Conservation (phyloP, 1,140 invertebrate species). For the Bombus huntii region DNA sequence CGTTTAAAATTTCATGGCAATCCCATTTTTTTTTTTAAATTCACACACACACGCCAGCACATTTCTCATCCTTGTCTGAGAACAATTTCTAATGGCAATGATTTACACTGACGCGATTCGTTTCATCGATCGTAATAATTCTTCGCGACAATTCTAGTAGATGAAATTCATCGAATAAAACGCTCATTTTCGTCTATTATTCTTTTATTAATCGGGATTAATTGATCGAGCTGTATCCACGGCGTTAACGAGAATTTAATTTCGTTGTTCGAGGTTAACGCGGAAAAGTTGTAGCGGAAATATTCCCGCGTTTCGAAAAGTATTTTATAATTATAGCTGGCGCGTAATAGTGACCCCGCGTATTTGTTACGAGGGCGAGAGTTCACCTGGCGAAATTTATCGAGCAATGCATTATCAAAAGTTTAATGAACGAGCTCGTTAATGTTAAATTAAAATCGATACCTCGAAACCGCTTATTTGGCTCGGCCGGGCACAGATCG, state of each 20-base stretch:
- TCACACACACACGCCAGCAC: too few species aligned
- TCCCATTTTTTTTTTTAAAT: too few species aligned
- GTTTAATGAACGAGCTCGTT: constrained; percentile 36
- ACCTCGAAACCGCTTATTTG: constrained; percentile 31
- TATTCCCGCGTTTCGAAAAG: background rate
- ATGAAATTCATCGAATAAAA: background rate
- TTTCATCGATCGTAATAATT: background rate
- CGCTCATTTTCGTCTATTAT: background rate
- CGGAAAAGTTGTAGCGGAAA: background rate
- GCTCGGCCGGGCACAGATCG: background rate
- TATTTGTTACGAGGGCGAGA: background rate
- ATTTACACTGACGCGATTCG: fast-evolving
- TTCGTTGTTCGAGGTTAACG: too few species aligned
- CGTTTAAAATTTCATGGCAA: too few species aligned
- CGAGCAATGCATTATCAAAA: constrained; percentile 36
- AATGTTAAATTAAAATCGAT: constrained; percentile 49
- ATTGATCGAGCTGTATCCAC: background rate
- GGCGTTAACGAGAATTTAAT: background rate
- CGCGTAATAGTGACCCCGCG: background rate
- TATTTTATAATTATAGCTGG: constrained; percentile 20
- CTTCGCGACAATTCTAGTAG: fast-evolving
- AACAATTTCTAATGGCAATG: too few species aligned
- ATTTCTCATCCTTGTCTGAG: too few species aligned
- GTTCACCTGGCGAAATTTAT: constrained; percentile 19
- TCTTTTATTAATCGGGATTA: background rate